phyloP scores from a whole-genome alignment of 2,113 vertebrate genomes.

The Thalassarche chlororhynchos region DNA sequence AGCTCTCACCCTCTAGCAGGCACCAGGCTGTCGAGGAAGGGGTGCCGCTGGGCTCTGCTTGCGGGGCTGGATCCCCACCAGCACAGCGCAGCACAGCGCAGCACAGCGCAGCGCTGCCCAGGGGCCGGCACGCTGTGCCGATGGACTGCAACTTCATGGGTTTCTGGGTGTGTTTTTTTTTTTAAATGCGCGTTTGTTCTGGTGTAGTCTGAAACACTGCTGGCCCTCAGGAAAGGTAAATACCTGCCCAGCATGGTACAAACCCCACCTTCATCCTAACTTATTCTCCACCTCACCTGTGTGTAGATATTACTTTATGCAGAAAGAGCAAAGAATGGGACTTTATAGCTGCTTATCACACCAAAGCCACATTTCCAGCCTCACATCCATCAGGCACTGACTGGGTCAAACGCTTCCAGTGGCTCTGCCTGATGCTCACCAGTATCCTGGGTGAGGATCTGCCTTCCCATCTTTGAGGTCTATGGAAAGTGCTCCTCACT shows the following conservation, averaged over 20 bases:
- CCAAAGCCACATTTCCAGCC: background rate
- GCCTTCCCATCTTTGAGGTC: background rate
- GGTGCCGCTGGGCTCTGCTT: fast-evolving
- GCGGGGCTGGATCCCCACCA: background rate
- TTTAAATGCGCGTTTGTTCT: background rate
- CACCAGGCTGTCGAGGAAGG: background rate
- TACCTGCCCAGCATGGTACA: background rate
- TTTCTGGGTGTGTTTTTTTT: background rate
- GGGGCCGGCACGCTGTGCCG: fast-evolving
- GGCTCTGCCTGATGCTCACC: background rate
- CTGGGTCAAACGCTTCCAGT: background rate
- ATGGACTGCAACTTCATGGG: background rate
- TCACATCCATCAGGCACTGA: background rate
- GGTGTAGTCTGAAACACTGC: background rate
- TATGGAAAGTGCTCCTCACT: background rate
- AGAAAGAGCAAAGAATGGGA: background rate
- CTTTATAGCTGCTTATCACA: background rate
- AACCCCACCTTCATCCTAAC: background rate
- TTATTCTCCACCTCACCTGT: background rate
- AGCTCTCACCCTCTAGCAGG: background rate
- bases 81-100: background rate
- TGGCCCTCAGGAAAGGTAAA: background rate
- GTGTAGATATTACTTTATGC: background rate
- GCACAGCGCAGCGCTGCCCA: background rate
- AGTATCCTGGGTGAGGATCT: background rate